Evolutionary conservation across 1,140 invertebrate genomes (phyloP).

Genomic region (Camponotus vicinus): DNA sequence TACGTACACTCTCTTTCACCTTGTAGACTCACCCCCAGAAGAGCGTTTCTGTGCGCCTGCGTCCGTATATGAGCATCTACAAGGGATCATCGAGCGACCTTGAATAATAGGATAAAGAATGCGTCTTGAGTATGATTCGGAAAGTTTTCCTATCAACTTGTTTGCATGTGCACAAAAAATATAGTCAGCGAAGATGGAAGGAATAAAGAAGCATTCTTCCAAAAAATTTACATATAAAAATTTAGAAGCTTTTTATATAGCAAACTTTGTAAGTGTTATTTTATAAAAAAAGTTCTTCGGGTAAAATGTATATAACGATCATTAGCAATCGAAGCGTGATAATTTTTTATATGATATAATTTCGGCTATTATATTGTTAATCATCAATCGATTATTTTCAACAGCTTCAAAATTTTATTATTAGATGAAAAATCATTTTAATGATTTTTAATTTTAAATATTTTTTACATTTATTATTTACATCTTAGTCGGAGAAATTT

Average conservation of each 20-base stretch:
- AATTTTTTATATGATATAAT: too few species aligned
- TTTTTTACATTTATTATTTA: not conserved
- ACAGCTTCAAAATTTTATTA: not conserved
- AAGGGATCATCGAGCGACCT: conserved; percentile 38
- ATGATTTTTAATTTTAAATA: not conserved
- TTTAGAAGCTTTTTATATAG: too few species aligned
- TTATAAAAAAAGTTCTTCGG: too few species aligned
- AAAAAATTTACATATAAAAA: too few species aligned
- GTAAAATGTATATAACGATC: too few species aligned
- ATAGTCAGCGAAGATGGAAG: not conserved
- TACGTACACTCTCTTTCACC: not conserved
- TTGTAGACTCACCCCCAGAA: conserved; percentile 28
- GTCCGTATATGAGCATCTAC: not conserved
- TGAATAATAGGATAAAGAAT: not conserved
- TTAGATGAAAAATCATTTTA: too few species aligned
- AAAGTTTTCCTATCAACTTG: not conserved
- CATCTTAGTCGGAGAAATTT: too few species aligned
- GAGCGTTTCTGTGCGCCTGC: conserved; percentile 4
- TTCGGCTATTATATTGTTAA: too few species aligned
- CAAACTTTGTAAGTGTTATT: too few species aligned
- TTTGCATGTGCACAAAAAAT: not conserved
- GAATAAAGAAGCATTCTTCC: too few species aligned
- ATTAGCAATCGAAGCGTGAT: too few species aligned
- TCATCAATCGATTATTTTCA: not conserved
- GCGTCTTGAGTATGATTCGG: not conserved